phyloP scores from a whole-genome alignment of 2,113 vertebrate genomes.

The Eptatretus burgeri region DNA sequence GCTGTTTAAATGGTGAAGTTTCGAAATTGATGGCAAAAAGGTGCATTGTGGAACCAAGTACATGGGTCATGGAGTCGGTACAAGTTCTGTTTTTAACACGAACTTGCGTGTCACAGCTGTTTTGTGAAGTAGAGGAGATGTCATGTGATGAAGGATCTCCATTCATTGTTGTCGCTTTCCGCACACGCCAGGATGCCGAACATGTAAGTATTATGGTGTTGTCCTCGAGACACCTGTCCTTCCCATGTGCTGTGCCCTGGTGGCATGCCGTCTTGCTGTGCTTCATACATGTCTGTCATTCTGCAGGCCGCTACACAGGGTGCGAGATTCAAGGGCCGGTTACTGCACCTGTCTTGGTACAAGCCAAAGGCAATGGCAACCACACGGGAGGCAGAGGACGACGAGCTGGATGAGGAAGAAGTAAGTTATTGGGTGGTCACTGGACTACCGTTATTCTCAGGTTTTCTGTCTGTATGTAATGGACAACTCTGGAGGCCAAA shows the following conservation, averaged over 20 bases:
- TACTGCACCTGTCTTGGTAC: slow-evolving; percentile 78
- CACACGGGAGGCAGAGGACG: slow-evolving; percentile 55
- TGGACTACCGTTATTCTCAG: no score
- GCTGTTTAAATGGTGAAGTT: background rate
- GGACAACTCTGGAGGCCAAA: no score
- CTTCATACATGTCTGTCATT: background rate
- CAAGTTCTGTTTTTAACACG: background rate
- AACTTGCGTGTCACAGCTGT: background rate
- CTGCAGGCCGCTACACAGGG: slow-evolving; percentile 71
- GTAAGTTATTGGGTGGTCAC: no score
- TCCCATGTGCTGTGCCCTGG: background rate
- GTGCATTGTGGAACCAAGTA: background rate
- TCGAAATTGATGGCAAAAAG: background rate
- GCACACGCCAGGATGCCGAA: slow-evolving; percentile 44
- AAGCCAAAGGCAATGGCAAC: slow-evolving; percentile 70
- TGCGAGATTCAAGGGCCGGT: slow-evolving; percentile 71
- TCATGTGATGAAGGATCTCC: slow-evolving; percentile 38
- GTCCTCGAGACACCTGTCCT: background rate
- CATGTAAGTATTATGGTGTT: slow-evolving; percentile 23
- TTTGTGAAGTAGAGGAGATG: slow-evolving; percentile 42
- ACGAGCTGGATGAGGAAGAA: slow-evolving; percentile 59
- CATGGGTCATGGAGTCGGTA: background rate
- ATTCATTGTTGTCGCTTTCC: slow-evolving; percentile 46
- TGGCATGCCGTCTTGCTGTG: background rate
- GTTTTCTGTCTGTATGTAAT: no score